phyloP scores from a whole-genome alignment of 2,888 invertebrate species.

The Diaperis boleti region DNA sequence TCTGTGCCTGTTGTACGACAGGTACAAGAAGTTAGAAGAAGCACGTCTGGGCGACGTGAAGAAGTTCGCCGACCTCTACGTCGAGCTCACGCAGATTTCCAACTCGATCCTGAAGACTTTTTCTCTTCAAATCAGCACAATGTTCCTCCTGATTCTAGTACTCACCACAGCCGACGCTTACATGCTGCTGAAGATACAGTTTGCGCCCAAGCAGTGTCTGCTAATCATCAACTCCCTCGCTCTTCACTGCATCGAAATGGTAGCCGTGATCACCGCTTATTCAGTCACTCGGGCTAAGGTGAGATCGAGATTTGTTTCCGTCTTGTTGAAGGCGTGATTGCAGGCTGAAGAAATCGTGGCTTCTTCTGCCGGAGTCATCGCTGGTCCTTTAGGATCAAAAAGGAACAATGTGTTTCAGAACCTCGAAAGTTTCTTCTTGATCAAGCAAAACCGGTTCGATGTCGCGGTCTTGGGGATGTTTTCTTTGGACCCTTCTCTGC shows the following conservation, averaged over 20 bases:
- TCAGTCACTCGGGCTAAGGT: background rate
- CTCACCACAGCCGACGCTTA: background rate
- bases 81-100: background rate
- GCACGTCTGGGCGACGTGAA: background rate
- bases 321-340: background rate
- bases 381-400: background rate
- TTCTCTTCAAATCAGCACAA: background rate
- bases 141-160: background rate
- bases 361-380: background rate
- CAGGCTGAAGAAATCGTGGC: background rate
- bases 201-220: background rate
- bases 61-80: background rate
- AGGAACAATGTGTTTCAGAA: background rate
- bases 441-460: background rate
- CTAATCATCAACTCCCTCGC: background rate
- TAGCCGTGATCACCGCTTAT: background rate
- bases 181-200: background rate
- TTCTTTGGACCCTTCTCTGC: background rate
- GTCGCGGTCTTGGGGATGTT: background rate
- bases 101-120: background rate
- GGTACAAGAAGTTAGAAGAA: background rate
- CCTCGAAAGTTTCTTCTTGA: background rate
- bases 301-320: too few relatives aligned
- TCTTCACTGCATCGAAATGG: background rate
- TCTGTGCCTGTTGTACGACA: background rate